Percentiles rank a stretch among this genome's conserved stretches.
Evolutionary conservation across 2,797 vertebrate species (phyloP).

Genomic region (Periophthalmus magnuspinnatus): DNA sequence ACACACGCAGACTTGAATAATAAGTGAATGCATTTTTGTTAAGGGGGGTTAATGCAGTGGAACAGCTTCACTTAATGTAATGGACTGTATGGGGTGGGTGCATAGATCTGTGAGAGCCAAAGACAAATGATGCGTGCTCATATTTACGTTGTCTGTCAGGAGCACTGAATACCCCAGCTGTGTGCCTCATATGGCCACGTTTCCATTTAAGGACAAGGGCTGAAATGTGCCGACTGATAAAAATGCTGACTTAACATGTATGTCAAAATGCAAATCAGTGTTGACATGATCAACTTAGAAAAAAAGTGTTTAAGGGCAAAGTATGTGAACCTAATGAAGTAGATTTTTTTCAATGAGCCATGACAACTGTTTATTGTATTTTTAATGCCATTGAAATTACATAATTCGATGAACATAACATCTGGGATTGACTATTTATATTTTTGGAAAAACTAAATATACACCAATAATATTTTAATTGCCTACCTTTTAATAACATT

Average conservation of each 20-base stretch:
- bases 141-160: conserved; percentile 17
- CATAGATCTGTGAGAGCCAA: conserved; percentile 9
- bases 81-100: conserved; percentile 17
- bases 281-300: neutral
- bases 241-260: neutral
- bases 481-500: too few relatives aligned
- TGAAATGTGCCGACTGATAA: neutral
- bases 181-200: neutral
- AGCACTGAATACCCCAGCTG: neutral
- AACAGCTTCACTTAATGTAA: conserved; percentile 37
- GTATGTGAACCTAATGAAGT: conserved; percentile 24
- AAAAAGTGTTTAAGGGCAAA: neutral
- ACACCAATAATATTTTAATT: neutral
- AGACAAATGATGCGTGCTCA: conserved; percentile 13
- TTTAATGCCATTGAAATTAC: conserved; percentile 30
- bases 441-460: neutral
- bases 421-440: neutral
- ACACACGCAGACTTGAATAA: conserved; percentile 10
- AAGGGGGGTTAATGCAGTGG: conserved; percentile 34
- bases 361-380: conserved; percentile 14
- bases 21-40: conserved; percentile 29
- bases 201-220: conserved; percentile 1
- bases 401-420: neutral
- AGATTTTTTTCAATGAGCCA: conserved; percentile 44
- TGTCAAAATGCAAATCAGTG: neutral